Base-by-base conservation (phyloP, 2,888 invertebrate species). In the Oligia strigilis region DNA sequence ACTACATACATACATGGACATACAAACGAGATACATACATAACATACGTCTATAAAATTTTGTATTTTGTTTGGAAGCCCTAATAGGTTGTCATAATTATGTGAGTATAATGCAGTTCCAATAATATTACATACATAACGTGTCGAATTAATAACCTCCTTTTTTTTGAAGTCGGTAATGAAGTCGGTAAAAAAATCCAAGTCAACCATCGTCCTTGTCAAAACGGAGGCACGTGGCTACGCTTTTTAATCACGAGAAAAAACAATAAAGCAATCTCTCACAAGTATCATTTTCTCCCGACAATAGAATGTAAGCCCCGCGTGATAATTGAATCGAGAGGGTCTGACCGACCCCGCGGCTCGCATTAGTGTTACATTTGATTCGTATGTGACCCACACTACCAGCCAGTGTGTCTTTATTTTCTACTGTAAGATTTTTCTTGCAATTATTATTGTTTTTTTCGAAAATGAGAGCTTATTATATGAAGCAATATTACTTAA, bases 231-330 rank as follows among this genome's bases (percentile, higher is more conserved):
- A 94, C 94, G 96, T 94, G 95, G 88, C 92, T 86, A 91, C 29
- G 92, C 94, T 96, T 96, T 97, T 97, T 96, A 95, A 93, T 94
- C 95, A 94, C 96, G 97, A 97, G 97, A 97, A 97, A 97, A 97
- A 97, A 97, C 97, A 97, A 97, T 96, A 95, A 94, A 95, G 94
- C 95, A 95, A 96, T 97, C 95, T 97, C 97, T 96, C 97, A 97
- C 97, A 96, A 96, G 97, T 97, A 97, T 97, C 97, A 93, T 93
- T 97, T 97, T 95, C 97, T 97, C 95, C 95, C 94, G 91, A 91
- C 93, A 94, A 92, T 94, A 95, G 94, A 94, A 92, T 93, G 94
- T 94, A 92, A 93, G 92, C 93, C 92, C 94, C 93, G 93, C 94
- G 95, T 92, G 93, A 96, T 97, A 97, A 97, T 97, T 97, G 97